These are phyloP conservation scores for Copsychus sechellarum DNA, from an alignment of 2,113 vertebrate genomes.

Conservation along the genomic window DNA sequence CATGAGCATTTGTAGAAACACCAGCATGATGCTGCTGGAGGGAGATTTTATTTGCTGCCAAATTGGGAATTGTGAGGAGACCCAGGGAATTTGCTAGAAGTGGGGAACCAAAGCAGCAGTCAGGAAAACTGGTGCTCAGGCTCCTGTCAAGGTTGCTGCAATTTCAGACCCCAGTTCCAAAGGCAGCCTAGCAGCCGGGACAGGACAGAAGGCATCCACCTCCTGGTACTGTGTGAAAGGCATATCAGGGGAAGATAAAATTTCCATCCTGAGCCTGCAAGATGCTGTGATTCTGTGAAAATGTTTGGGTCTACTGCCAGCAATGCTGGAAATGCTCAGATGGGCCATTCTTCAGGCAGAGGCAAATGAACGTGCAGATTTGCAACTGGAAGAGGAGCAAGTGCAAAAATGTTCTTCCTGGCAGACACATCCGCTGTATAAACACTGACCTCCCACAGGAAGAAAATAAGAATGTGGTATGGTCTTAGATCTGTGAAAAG, in stretches of 20 bases:
- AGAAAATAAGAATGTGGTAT: not conserved
- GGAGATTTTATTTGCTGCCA: not conserved
- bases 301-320: not conserved
- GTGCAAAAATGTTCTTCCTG: conserved; percentile 25
- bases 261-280: not conserved
- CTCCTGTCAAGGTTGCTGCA: not conserved
- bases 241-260: not conserved
- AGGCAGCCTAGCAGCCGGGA: not conserved
- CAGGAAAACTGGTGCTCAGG: not conserved
- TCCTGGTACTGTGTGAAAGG: not conserved
- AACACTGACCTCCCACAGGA: conserved; percentile 45
- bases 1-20: not conserved
- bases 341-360: not conserved
- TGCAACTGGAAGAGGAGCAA: conserved; percentile 43
- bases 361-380: conserved; percentile 16
- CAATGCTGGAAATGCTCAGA: not conserved
- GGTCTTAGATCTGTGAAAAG: not conserved
- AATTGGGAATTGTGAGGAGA: accelerated
- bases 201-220: not conserved
- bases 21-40: not conserved
- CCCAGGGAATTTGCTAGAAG: not conserved
- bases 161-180: not conserved
- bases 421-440: not conserved
- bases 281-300: not conserved
- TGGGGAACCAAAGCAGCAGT: not conserved